A percentile compares a stretch with the other conserved stretches of the same genome.
Conservation (phyloP, 2,888 invertebrate genomes). For the Galerucella nymphaeae region DNA sequence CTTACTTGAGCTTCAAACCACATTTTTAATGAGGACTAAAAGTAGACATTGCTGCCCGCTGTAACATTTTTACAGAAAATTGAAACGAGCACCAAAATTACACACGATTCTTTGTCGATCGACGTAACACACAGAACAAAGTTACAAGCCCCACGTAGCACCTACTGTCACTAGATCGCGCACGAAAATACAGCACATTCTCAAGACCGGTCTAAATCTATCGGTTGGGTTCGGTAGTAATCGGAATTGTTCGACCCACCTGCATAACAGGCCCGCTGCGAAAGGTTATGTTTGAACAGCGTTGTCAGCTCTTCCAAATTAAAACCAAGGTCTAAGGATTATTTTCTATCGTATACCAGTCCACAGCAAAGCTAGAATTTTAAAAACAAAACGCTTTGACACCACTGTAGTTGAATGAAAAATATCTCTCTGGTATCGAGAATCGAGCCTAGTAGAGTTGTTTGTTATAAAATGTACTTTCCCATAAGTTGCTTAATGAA, state of each 20-base stretch:
- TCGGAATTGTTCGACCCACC: conserved; percentile 65
- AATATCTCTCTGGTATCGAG: conserved; percentile 44
- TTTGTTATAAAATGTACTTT: conserved; percentile 44
- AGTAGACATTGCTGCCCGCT: conserved; percentile 62
- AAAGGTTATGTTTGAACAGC: conserved; percentile 60
- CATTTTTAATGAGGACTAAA: conserved; percentile 63
- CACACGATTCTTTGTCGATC: conserved; percentile 37
- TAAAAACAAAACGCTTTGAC: conserved; percentile 10
- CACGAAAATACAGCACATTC: conserved; percentile 52
- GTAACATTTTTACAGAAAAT: conserved; percentile 61
- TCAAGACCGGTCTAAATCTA: conserved; percentile 61
- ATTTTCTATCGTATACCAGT: neutral
- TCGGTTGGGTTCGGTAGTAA: conserved; percentile 60
- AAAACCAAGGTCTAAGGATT: neutral
- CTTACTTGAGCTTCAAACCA: conserved; percentile 66
- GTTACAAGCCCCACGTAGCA: conserved; percentile 44
- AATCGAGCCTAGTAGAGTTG: conserved; percentile 43
- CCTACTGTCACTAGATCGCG: conserved; percentile 46
- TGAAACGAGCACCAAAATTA: conserved; percentile 43
- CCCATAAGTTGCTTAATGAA: conserved; percentile 44
- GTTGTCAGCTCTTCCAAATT: conserved; percentile 21
- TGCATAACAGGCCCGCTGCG: conserved; percentile 66
- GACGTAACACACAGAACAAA: conserved; percentile 39
- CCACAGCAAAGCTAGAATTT: neutral
- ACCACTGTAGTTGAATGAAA: conserved; percentile 35